phyloP scores from a whole-genome alignment of 2,797 vertebrate genomes.

The Garrulus glandarius region DNA sequence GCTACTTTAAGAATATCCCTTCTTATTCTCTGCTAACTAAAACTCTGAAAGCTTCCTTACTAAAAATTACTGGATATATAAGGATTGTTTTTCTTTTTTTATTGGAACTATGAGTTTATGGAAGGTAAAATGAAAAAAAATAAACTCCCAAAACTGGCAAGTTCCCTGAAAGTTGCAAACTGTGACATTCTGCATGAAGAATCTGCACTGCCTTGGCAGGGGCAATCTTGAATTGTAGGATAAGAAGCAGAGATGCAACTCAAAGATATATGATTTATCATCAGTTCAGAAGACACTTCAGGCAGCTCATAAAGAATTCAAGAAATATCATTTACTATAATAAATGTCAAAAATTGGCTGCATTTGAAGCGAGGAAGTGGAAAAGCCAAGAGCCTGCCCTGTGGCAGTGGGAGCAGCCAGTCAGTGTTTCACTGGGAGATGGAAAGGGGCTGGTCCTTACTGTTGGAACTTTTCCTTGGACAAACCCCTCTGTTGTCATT shows the following conservation, averaged over 20 bases:
- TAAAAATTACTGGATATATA: background rate
- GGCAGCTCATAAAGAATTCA: conserved; percentile 66
- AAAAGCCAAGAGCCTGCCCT: background rate
- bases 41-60: background rate
- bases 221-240: background rate
- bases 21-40: background rate
- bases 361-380: conserved; percentile 34
- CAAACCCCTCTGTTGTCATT: background rate
- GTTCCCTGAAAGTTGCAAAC: background rate
- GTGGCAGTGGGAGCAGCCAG: background rate
- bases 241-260: conserved; percentile 30
- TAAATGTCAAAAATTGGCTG: conserved; percentile 62
- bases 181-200: background rate
- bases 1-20: background rate
- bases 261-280: conserved; percentile 56
- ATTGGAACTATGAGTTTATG: background rate
- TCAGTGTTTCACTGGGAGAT: background rate
- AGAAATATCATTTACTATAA: conserved; percentile 57
- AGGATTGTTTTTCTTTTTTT: background rate
- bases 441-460: background rate
- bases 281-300: conserved; percentile 46
- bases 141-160: background rate
- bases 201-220: background rate
- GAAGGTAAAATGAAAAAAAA: background rate
- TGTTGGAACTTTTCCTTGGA: background rate